Base-by-base conservation (phyloP, 2,113 vertebrate species). In the Taurulus bubalis region DNA sequence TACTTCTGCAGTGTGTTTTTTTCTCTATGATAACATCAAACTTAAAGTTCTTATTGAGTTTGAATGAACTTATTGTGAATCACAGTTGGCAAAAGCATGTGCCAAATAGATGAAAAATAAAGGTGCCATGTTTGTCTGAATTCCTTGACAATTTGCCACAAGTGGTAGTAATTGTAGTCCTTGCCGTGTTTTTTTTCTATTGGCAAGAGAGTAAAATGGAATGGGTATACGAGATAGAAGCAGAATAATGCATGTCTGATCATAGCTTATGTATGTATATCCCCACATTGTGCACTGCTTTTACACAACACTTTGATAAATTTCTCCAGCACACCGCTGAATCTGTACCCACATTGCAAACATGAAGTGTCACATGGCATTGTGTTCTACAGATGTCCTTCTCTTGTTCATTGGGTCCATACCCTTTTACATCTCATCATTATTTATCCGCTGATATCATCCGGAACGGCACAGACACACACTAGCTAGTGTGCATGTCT, bases 361-460 rank as follows among this genome's bases (percentile, higher is more conserved):
- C 64, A 69, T 45, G 26, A 62, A 34, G 14, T 45, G 38, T 42
- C 20, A 24, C 38, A 69, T 18, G 47, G 22, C 24, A 30, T 60
- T 67, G 59, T 60, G 36, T 22, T 69, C 26, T 53, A 77, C 34
- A 58, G 15, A 68, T 32, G 22, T 65, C 12, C 47, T 63, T 63
- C 30, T 30, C 14, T 71, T 71, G 30, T 84, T 82, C 58, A 66
- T 73, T 45, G 63, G 71, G 53, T 70, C 79, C 36, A 16, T 64
- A 36, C 45, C 49, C 55, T 76, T 88, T 82, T 66, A 75, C 67
- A 55, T 77, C 68, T 81, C 69, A 15, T 73, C 45, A 47, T 80
- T 84, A 62, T 87, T 77, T 78, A 30, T 38, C 59, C 2, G 9
- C 65, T 60, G 67, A 80, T 45, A 83, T 66, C 67, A 89, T 79